Conservation (phyloP, 2,888 invertebrate species). For the Polyommatus iphigenia region DNA sequence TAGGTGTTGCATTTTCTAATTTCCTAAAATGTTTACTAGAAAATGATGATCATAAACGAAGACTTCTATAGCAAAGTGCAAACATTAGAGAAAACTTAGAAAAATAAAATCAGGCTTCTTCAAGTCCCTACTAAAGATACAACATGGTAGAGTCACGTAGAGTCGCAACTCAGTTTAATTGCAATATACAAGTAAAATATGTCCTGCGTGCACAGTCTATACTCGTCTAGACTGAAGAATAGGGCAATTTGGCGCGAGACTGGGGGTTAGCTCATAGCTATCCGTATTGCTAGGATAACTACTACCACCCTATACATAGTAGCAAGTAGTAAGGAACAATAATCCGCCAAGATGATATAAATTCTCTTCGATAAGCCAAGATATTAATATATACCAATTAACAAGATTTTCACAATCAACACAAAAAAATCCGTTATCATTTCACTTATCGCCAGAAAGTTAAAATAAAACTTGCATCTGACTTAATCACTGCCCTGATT, state of each 20-base stretch:
- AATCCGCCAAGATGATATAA: neutral
- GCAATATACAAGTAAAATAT: neutral
- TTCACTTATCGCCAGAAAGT: neutral
- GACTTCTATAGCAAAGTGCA: too few relatives aligned
- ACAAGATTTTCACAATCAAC: neutral
- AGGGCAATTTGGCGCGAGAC: slow-evolving; percentile 4
- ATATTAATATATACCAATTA: neutral
- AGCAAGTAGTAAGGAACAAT: neutral
- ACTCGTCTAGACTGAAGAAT: neutral
- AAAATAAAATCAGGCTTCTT: too few relatives aligned
- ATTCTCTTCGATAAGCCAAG: neutral
- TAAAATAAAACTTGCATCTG: neutral
- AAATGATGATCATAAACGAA: neutral
- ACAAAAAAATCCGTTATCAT: neutral
- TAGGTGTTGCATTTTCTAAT: neutral
- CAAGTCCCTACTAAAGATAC: neutral
- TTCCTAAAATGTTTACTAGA: neutral
- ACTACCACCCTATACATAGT: neutral
- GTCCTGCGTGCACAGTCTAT: neutral
- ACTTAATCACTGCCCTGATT: neutral
- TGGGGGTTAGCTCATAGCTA: neutral
- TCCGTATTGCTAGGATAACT: neutral
- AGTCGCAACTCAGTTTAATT: neutral
- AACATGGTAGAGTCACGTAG: neutral
- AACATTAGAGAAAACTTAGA: too few relatives aligned